Evolutionary conservation across 64 coral and sea anemone species (phyloP).

Genomic region (Pachyseris speciosa): DNA sequence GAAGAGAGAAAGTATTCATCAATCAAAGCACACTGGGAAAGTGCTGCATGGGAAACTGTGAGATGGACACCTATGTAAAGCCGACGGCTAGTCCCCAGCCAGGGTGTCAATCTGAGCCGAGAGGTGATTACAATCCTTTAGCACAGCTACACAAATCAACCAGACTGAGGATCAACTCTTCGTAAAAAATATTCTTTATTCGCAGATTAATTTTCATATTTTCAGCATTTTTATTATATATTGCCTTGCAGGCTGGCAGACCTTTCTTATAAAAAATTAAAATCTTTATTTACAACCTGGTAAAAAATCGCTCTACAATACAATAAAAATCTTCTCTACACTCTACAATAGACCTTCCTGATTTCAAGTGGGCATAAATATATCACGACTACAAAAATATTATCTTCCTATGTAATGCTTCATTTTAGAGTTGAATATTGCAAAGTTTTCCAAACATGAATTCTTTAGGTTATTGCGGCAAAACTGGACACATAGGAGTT

Average conservation of each 20-base stretch:
- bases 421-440: background rate
- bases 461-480: too few relatives aligned
- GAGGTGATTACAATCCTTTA: too few relatives aligned
- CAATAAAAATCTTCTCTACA: slow-evolving; percentile 26
- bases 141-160: too few relatives aligned
- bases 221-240: slow-evolving; percentile 28
- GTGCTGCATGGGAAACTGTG: too few relatives aligned
- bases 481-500: too few relatives aligned
- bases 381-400: slow-evolving; percentile 45
- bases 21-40: too few relatives aligned
- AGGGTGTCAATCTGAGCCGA: too few relatives aligned
- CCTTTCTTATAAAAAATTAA: slow-evolving; percentile 30
- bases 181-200: slow-evolving; percentile 50
- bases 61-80: too few relatives aligned
- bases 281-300: slow-evolving; percentile 39
- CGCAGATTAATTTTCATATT: slow-evolving; percentile 27
- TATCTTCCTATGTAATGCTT: background rate
- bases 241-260: background rate
- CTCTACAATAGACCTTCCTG: background rate
- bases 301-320: slow-evolving; percentile 46
- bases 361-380: slow-evolving; percentile 34
- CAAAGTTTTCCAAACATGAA: background rate
- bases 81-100: too few relatives aligned
- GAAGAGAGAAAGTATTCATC: too few relatives aligned
- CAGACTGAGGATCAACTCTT: too few relatives aligned